Evolutionary conservation across 2,797 vertebrate genomes (phyloP).

Genomic region (Cercopithecus hamlyni): DNA sequence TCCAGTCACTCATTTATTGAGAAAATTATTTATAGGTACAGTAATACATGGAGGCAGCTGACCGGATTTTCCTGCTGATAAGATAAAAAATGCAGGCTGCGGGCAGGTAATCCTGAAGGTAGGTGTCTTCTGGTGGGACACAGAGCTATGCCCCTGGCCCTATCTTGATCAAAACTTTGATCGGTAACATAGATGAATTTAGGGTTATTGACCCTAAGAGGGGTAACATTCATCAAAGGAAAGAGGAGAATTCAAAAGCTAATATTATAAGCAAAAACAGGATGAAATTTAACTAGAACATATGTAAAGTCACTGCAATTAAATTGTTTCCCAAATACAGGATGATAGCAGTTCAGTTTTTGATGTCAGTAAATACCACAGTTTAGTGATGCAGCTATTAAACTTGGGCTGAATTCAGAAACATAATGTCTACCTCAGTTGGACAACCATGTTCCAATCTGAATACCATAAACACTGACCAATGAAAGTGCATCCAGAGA

Average conservation of each 20-base stretch:
- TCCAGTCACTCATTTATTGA: not conserved
- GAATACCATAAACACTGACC: slow-evolving; percentile 3
- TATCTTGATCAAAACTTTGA: slow-evolving; percentile 16
- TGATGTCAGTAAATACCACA: slow-evolving; percentile 46
- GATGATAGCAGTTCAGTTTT: slow-evolving; percentile 5
- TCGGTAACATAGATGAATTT: slow-evolving; percentile 10
- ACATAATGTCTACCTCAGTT: not conserved
- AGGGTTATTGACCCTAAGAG: not conserved
- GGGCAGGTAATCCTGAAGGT: slow-evolving; percentile 36
- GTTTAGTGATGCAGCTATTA: not conserved
- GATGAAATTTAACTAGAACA: slow-evolving; percentile 37
- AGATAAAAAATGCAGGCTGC: not conserved
- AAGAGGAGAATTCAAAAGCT: slow-evolving; percentile 28
- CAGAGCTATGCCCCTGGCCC: not conserved
- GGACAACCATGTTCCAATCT: not conserved
- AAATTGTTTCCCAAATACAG: not conserved
- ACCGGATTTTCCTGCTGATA: slow-evolving; percentile 37
- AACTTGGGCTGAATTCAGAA: slow-evolving; percentile 27
- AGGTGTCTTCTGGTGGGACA: not conserved
- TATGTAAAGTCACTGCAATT: not conserved
- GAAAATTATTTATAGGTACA: slow-evolving; percentile 52
- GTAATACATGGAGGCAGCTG: not conserved
- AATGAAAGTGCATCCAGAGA: slow-evolving; percentile 30
- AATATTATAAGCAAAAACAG: slow-evolving; percentile 26
- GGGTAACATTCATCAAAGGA: not conserved